phyloP scores from a whole-genome alignment of 2,113 vertebrate species.

The Gymnogyps californianus region DNA sequence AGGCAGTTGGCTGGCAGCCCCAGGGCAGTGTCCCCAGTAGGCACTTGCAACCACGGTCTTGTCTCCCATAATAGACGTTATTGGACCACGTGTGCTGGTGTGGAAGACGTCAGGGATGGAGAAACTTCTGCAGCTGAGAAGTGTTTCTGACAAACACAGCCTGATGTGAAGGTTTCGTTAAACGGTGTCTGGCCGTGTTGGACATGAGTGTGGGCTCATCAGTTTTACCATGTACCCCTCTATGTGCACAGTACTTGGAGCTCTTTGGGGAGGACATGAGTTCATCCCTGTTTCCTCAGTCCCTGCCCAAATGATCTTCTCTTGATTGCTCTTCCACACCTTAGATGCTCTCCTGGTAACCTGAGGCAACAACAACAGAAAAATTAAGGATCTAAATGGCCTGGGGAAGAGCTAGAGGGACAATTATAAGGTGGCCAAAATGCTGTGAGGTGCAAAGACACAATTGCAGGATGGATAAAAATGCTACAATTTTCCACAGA shows the following conservation, averaged over 20 bases:
- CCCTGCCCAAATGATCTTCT: neutral
- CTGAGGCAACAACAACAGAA: neutral
- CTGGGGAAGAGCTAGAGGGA: neutral
- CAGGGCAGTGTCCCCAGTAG: neutral
- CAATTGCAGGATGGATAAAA: neutral
- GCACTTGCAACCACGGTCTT: neutral
- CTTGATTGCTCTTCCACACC: neutral
- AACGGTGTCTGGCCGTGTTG: rapidly evolving
- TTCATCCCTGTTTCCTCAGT: neutral
- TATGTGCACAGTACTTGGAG: rapidly evolving
- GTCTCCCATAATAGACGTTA: neutral
- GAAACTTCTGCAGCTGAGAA: neutral
- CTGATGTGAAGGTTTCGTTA: neutral
- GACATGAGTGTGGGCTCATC: neutral
- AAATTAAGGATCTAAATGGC: neutral
- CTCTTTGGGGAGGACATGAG: neutral
- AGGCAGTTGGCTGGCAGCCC: neutral
- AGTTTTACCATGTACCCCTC: neutral
- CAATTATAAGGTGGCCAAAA: neutral
- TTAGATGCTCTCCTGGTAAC: neutral
- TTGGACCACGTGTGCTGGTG: neutral
- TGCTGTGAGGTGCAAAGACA: neutral
- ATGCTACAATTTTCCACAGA: neutral
- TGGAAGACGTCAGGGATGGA: neutral
- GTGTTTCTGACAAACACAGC: neutral